These are phyloP conservation scores for Antidorcas marsupialis DNA, from an alignment of 2,113 vertebrate genomes.

Conservation along the genomic window DNA sequence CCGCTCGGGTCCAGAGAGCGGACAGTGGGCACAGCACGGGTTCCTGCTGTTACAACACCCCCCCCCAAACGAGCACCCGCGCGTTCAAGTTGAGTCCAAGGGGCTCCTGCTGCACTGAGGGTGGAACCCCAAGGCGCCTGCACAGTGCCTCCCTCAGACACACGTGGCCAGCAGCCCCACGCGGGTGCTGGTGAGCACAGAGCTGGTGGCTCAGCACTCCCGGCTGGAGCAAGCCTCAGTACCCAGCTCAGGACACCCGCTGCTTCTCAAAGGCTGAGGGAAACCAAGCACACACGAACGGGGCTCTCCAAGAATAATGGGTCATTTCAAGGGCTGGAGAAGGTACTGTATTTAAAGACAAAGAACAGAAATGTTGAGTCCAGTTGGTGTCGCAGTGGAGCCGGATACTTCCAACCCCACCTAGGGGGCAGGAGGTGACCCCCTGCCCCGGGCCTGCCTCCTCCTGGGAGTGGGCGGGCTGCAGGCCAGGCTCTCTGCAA, in stretches of 20 bases:
- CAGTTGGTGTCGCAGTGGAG: background rate
- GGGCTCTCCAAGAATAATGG: background rate
- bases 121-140: background rate
- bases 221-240: background rate
- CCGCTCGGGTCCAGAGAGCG: too few species aligned
- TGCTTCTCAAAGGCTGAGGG: background rate
- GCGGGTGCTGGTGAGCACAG: background rate
- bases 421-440: background rate
- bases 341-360: background rate
- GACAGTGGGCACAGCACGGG: too few species aligned
- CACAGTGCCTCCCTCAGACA: background rate
- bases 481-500: background rate
- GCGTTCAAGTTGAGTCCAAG: rapidly evolving
- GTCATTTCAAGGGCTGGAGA: background rate
- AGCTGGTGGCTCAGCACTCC: background rate
- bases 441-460: background rate
- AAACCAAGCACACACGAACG: background rate
- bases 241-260: background rate
- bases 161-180: rapidly evolving
- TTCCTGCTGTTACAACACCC: background rate
- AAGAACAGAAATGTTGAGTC: background rate
- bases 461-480: background rate
- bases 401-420: background rate
- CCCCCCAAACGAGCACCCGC: rapidly evolving
- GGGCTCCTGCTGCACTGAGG: background rate